These are phyloP conservation scores for Cirrhinus molitorella DNA, from an alignment of 2,797 vertebrate genomes.

Conservation along the genomic window DNA sequence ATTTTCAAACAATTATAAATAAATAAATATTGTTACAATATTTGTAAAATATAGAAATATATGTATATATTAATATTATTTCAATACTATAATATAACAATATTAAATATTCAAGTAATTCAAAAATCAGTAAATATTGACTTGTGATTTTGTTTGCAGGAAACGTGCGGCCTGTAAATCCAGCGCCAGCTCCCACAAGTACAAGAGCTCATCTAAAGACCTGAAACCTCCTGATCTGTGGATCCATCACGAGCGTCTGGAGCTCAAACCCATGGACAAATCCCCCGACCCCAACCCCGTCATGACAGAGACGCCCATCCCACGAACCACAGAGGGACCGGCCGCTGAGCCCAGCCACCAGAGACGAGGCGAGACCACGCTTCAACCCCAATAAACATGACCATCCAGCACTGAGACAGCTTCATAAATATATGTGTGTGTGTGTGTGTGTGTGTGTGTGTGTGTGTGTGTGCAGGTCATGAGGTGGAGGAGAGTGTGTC, in stretches of 20 bases:
- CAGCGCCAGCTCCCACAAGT: constrained; percentile 93
- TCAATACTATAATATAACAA: no score
- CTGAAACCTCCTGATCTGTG: constrained; percentile 97
- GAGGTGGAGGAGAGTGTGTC: constrained; percentile 98
- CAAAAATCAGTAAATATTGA: no score
- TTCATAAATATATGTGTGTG: no score
- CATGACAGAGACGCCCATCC: constrained; percentile 97
- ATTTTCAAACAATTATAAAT: no score
- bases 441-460: no score
- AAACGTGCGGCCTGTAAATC: constrained; percentile 97
- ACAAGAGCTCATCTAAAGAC: constrained; percentile 97
- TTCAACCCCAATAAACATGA: background rate
- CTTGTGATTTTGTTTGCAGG: constrained; percentile 75
- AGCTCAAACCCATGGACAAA: constrained; percentile 97
- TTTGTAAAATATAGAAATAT: no score
- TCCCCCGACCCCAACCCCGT: constrained; percentile 96
- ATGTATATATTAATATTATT: no score
- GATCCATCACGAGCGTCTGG: constrained; percentile 98
- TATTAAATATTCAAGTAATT: background rate
- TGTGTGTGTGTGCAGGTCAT: constrained; percentile 82
- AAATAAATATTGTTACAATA: no score
- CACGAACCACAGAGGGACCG: constrained; percentile 91
- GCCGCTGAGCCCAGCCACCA: constrained; percentile 89
- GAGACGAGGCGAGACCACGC: constrained; percentile 83
- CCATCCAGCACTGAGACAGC: no score